Evolutionary conservation across 2,113 vertebrate species (phyloP), one percentile per base, ranked within the genome.

Genomic region (Daboia siamensis): DNA sequence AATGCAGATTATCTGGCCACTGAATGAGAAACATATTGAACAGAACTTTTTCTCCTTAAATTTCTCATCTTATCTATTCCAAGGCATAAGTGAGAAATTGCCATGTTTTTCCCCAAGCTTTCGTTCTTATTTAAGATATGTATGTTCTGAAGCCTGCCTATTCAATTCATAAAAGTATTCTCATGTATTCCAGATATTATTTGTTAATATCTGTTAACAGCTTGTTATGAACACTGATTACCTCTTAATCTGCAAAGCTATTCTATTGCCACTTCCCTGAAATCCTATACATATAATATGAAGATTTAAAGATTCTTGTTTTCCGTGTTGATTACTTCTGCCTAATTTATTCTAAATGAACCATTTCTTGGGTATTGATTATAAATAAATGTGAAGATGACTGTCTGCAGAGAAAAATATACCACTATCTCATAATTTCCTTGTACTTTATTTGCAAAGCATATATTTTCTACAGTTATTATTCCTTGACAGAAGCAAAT

Each of bases 401-500:
- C 24, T 92, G 9, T 51, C 3, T 44, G 29, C 29, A 33, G n/a
- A 48, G 12, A 88, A 91, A 0, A 1, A 5, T 23, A 10, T 55
- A 56, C 48, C 86, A 88, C 4, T 56, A 26, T 3, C n/a, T 89
- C 56, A 90, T 55, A 92, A 88, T 89, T 94, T 23, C 33, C 3
- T 7, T 0, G 4, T 26, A 1, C 0, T 93, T 94, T 20, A 1
- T 26, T 95, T 95, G 89, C 7, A 92, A 74, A 10, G 6, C 29
- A 0, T 74, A 90, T 84, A 90, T 0, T 4, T 26, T 59, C 9
- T 91, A 90, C 48, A 5, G 1, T 93, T 93, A 92, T 46, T 8
- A 52, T 51, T 21, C 89, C 89, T n/a, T 90, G 29, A 84, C 92
- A 57, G 89, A 95, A 80, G 21, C 3, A 95, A 94, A 93, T 95